Base-by-base conservation (phyloP, 2,888 invertebrate genomes). In the Esperia sulphurella region DNA sequence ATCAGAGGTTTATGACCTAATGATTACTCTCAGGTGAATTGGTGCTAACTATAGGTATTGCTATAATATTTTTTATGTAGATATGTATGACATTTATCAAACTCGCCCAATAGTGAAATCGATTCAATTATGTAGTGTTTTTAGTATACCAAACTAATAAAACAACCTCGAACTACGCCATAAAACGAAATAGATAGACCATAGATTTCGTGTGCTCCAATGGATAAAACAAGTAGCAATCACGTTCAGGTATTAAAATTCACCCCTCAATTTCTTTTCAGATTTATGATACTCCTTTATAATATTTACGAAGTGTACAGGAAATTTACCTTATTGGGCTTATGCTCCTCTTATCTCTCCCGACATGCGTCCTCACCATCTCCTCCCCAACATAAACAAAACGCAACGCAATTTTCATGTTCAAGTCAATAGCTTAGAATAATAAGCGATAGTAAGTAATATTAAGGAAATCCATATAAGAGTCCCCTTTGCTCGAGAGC, bases 351-450 rank as follows among this genome's bases (percentile, higher is more conserved):
- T 83, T 84, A 86, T 85, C 80, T 77, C 55, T 46, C 52, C 53
- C 58, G 65, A 71, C 79, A 75, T 79, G 73, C 75, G 71, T 72
- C 21, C 57, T 66, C 61, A 58, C 59, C 61, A 66, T 74, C 55
- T 59, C 58, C 64, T 68, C 80, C 83, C 81, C 60, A 68, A 71
- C 70, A 76, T 83, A 87, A 88, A 88, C 85, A 87, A 76, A 79
- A 77, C 74, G 76, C 71, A 83, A 86, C 83, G 81, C 83, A 86
- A 87, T 86, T 87, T 88, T 83, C 82, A 70, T 86, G 79, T 86
- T 85, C 76, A 78, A 85, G 79, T 87, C 87, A 86, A 88, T 87
- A 87, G 86, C 83, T 83, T 76, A 86, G 87, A 88, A 89, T 88
- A 89, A 88, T 86, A 88, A 83, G 86, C 69, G 75, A 83, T 84